Base-by-base conservation (phyloP, 30 jellyfish, hydroid and myxozoan species). In the Hydractinia echinata region DNA sequence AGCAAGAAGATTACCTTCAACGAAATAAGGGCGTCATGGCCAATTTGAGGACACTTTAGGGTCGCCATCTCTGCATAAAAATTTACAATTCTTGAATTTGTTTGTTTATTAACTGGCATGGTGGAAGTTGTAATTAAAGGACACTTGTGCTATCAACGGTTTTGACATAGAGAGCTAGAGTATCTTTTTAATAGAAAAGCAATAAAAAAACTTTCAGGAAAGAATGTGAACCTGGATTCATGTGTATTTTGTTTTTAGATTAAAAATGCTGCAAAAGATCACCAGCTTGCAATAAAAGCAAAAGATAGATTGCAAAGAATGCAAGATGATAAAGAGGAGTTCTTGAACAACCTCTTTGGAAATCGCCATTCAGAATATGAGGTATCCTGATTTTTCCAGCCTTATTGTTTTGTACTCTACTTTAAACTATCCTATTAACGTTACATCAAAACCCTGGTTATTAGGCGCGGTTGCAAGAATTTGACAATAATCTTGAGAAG, bases 241-340 rank as follows among this genome's bases (percentile, higher is more conserved):
- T 64, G 19, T 30, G 44, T 30, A 30, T 30, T 71, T 67, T 30
- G 0, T 71, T 78, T 81, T 9, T 70, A 89, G 97, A 58, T 89
- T 66, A 81, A 54, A 48, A 85, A 72, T 62, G 90, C 97, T 55
- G 73, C 77, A 74, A 89, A 67, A 55, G 95, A 86, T 54, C 97
- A 89, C 84, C 84, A 84, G 61, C 18, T 64, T 21, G 86, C 97
- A 15, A 51, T 85, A 89, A 79, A 89, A 82, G 77, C 97, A 9
- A 85, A 85, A 71, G 15, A 51, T 52, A 82, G 97, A 72, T 79
- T 89, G 82, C 90, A 85, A 72, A 54, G 95, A 76, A 89, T 89
- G 97, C 51, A 64, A 53, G 61, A 76, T 5, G 97, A 89, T 76
- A 89, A 79, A 61, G 93, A 89, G 11, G 68, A 60, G 4, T 89